Conservation (phyloP, 2,113 vertebrate species). For the Hypocryptadius cinnamomeus region DNA sequence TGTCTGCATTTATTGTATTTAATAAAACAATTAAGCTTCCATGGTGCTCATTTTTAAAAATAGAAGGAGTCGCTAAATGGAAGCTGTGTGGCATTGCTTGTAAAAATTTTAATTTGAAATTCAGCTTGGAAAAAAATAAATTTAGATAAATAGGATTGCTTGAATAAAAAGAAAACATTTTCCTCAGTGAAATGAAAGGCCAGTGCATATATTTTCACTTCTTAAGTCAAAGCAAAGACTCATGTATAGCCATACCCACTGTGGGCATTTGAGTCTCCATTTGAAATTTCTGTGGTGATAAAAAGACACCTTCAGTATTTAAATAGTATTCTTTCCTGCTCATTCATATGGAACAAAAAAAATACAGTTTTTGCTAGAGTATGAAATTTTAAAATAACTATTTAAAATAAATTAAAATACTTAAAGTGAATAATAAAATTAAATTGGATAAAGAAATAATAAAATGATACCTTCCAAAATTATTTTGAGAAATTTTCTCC, state of each 20-base stretch:
- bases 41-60: not conserved
- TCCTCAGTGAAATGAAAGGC: not conserved
- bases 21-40: slow-evolving; percentile 30
- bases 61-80: not conserved
- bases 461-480: not conserved
- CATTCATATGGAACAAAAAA: not conserved
- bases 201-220: not conserved
- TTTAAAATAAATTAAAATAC: not conserved
- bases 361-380: not conserved
- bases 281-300: not conserved
- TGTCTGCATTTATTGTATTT: not conserved
- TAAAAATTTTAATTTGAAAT: not conserved
- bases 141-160: not conserved
- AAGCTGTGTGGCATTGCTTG: not conserved
- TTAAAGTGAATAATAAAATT: not conserved
- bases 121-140: not conserved
- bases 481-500: not conserved
- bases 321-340: not conserved
- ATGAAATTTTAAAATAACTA: not conserved
- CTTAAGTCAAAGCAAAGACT: not conserved
- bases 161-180: not conserved
- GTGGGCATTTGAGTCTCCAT: not conserved
- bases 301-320: not conserved
- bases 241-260: not conserved
- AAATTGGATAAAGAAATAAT: not conserved